Conservation (phyloP, 2,888 invertebrate genomes). For the Ormyrus thymus region DNA sequence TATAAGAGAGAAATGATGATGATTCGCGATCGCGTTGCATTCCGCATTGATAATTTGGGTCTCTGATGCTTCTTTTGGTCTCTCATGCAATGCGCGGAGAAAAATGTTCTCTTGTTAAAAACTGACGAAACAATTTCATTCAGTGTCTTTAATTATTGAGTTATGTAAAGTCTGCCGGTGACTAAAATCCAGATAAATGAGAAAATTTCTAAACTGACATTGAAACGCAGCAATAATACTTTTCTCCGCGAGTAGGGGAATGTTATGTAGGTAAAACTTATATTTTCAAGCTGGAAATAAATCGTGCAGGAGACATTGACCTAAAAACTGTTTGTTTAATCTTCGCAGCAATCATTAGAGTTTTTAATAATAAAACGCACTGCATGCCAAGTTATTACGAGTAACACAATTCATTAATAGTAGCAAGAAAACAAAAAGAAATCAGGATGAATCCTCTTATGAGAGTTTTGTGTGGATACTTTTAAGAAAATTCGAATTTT, state of each 20-base stretch:
- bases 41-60: neutral
- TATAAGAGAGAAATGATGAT: conserved; percentile 22
- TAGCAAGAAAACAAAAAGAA: neutral
- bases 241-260: conserved; percentile 28
- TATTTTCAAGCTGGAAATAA: conserved; percentile 60
- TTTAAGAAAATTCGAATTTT: conserved; percentile 31
- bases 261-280: conserved; percentile 37
- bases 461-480: conserved; percentile 12
- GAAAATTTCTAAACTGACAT: neutral
- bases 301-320: conserved; percentile 53
- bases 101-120: conserved; percentile 22
- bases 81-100: conserved; percentile 48
- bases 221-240: conserved; percentile 26
- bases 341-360: conserved; percentile 22
- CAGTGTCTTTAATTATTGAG: neutral
- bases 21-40: neutral
- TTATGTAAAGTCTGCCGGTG: no score
- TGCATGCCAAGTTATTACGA: conserved; percentile 40
- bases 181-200: neutral
- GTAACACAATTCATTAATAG: conserved; percentile 12
- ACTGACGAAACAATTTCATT: neutral
- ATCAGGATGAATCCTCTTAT: neutral
- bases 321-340: conserved; percentile 36
- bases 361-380: conserved; percentile 19
- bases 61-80: conserved; percentile 11